Evolutionary conservation across 2,113 vertebrate species (phyloP).

Genomic region (Nannospalax galili): DNA sequence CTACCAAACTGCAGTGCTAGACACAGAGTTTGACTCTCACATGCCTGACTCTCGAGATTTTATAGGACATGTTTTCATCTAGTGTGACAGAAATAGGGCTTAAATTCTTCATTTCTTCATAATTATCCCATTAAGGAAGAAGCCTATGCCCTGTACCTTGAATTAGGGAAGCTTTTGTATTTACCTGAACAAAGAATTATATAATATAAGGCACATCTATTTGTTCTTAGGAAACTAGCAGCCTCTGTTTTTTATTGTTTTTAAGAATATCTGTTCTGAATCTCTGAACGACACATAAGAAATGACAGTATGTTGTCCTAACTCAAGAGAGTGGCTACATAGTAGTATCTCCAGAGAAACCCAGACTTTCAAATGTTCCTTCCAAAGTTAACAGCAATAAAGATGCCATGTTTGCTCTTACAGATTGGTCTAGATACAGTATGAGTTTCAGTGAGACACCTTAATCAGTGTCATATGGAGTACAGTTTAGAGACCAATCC

Average conservation of each 20-base stretch:
- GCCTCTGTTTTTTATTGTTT: background rate
- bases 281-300: background rate
- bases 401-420: background rate
- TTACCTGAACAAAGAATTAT: background rate
- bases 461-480: background rate
- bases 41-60: background rate
- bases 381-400: no score
- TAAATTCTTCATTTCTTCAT: background rate
- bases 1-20: background rate
- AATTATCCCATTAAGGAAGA: background rate
- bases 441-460: background rate
- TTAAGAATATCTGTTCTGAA: background rate
- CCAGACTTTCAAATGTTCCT: background rate
- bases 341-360: no score
- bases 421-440: background rate
- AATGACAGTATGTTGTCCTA: background rate
- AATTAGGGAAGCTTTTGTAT: background rate
- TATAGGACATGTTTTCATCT: background rate
- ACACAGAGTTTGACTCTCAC: background rate
- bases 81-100: background rate
- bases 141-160: rapidly evolving
- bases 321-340: no score
- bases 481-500: no score
- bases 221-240: background rate
- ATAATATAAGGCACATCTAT: background rate